Evolutionary conservation across 1,140 invertebrate genomes (phyloP).

Genomic region (Musca vetustissima): DNA sequence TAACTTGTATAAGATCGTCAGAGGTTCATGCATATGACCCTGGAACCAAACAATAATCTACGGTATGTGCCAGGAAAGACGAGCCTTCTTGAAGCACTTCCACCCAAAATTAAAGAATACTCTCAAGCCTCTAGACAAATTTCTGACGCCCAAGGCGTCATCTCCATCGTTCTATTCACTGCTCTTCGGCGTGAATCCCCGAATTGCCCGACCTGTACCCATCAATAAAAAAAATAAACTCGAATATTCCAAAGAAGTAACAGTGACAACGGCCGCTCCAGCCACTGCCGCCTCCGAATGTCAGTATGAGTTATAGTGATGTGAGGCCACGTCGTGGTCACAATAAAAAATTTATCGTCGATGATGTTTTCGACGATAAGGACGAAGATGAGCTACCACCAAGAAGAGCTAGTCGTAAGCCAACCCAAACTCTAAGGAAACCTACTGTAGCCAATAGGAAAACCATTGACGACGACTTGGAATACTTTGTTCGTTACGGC

Average conservation of each 20-base stretch:
- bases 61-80: too few species aligned
- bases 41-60: too few species aligned
- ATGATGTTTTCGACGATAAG: constrained; percentile 16
- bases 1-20: too few species aligned
- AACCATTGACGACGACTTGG: constrained; percentile 36
- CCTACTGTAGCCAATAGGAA: constrained; percentile 44
- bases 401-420: constrained; percentile 31
- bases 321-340: constrained; percentile 38
- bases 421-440: constrained; percentile 42
- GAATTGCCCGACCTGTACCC: constrained; percentile 78
- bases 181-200: constrained; percentile 73
- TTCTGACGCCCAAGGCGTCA: constrained; percentile 48
- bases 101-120: constrained; percentile 50
- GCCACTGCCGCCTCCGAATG: constrained; percentile 36
- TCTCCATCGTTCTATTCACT: constrained; percentile 67
- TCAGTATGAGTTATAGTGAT: constrained; percentile 58
- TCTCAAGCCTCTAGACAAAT: constrained; percentile 49
- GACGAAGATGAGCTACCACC: constrained; percentile 14
- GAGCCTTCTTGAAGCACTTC: too few species aligned
- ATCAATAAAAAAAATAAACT: constrained; percentile 74
- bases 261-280: constrained; percentile 50
- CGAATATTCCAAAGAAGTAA: constrained; percentile 64
- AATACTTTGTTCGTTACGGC: constrained; percentile 42
- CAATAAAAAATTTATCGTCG: constrained; percentile 11
- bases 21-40: too few species aligned